Conservation (phyloP, 1,140 invertebrate species). For the Trachymyrmex septentrionalis region DNA sequence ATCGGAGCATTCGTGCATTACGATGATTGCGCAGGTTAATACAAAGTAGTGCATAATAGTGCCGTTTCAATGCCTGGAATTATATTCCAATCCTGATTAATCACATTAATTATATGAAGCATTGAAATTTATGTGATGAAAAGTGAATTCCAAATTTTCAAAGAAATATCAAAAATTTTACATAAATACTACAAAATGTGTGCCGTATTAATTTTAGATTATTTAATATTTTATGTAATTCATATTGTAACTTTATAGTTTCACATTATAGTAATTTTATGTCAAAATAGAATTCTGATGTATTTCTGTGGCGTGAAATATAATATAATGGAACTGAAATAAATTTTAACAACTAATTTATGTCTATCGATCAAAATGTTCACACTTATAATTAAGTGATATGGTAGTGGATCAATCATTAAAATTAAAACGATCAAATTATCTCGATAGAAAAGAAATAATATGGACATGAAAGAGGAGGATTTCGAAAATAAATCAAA, state of each 20-base stretch:
- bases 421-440: background rate
- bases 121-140: conserved; percentile 26
- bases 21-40: conserved; percentile 50
- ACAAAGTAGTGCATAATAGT: conserved; percentile 42
- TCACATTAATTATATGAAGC: conserved; percentile 9
- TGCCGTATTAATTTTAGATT: background rate
- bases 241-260: background rate
- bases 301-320: background rate
- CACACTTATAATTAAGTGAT: background rate
- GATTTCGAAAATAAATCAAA: background rate
- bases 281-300: background rate
- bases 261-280: background rate
- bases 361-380: background rate
- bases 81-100: conserved; percentile 49
- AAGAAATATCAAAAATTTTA: background rate
- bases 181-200: conserved; percentile 4
- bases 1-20: conserved; percentile 48
- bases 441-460: background rate
- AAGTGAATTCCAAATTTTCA: conserved; percentile 16
- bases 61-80: conserved; percentile 7
- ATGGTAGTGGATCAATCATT: background rate
- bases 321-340: background rate
- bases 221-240: background rate
- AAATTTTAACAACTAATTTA: conserved; percentile 11
- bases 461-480: background rate